phyloP scores from a whole-genome alignment of 1,140 invertebrate genomes.

The Temnothorax longispinosus region DNA sequence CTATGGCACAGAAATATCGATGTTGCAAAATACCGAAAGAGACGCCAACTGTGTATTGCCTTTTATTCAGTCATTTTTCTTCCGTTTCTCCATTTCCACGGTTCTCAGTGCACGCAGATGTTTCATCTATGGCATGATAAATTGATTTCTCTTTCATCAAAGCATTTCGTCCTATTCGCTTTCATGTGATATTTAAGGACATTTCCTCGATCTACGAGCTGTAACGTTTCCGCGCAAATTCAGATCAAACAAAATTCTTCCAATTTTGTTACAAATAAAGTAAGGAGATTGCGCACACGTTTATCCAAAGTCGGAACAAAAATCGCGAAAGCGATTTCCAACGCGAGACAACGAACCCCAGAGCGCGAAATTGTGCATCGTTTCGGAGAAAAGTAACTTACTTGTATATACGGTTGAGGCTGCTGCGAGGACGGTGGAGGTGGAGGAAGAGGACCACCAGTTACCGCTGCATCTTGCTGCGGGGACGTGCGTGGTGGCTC shows the following conservation, averaged over 20 bases:
- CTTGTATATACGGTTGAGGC: slow-evolving; percentile 83
- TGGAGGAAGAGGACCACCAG: slow-evolving; percentile 81
- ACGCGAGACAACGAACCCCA: neutral
- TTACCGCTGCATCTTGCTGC: slow-evolving; percentile 89
- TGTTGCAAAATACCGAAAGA: slow-evolving; percentile 3
- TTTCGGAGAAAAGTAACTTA: slow-evolving; percentile 55
- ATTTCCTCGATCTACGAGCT: neutral
- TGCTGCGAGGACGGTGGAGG: slow-evolving; percentile 82
- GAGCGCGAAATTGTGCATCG: neutral
- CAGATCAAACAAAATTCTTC: neutral
- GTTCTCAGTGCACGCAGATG: neutral
- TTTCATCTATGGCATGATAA: neutral
- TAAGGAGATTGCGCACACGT: neutral
- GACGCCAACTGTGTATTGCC: neutral
- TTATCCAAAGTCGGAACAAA: neutral
- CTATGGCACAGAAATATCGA: neutral
- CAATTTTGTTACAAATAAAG: neutral
- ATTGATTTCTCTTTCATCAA: neutral
- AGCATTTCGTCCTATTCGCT: neutral
- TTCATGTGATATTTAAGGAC: neutral
- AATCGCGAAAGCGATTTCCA: neutral
- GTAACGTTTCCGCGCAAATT: neutral
- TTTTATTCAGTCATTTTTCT: slow-evolving; percentile 6
- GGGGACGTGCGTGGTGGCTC: slow-evolving; percentile 91
- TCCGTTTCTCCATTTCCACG: neutral